Evolutionary conservation across 2,113 vertebrate genomes (phyloP).

Genomic region (Limanda limanda): DNA sequence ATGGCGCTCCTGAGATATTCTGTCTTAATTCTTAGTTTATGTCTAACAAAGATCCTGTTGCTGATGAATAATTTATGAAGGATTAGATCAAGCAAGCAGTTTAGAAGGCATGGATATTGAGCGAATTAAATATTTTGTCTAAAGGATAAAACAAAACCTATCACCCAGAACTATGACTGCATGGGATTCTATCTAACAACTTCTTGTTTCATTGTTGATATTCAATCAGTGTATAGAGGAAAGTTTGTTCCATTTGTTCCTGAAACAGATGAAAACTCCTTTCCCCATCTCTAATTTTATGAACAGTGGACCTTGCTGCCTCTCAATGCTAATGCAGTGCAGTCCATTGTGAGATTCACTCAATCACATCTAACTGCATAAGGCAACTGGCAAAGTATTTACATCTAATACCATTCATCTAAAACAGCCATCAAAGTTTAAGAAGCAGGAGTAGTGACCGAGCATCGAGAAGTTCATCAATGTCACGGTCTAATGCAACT

Average conservation of each 20-base stretch:
- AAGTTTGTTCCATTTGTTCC: background rate
- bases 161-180: too few species aligned
- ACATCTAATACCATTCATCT: background rate
- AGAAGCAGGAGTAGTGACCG: constrained; percentile 1
- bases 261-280: background rate
- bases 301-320: background rate
- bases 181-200: background rate
- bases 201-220: background rate
- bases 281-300: background rate
- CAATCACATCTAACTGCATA: background rate
- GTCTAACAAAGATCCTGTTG: too few species aligned
- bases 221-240: background rate
- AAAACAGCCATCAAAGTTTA: background rate
- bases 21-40: too few species aligned
- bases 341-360: background rate
- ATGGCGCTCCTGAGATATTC: too few species aligned
- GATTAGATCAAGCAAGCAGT: too few species aligned
- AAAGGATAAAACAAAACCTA: too few species aligned
- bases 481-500: constrained; percentile 56
- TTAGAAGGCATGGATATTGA: background rate
- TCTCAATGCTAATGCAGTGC: background rate
- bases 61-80: too few species aligned
- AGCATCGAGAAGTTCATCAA: constrained; percentile 40
- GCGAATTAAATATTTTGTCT: too few species aligned
- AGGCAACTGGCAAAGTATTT: background rate